Evolutionary conservation across 2,113 vertebrate species (phyloP), one percentile per base, ranked within the genome.

Genomic region (Zapornia atra): DNA sequence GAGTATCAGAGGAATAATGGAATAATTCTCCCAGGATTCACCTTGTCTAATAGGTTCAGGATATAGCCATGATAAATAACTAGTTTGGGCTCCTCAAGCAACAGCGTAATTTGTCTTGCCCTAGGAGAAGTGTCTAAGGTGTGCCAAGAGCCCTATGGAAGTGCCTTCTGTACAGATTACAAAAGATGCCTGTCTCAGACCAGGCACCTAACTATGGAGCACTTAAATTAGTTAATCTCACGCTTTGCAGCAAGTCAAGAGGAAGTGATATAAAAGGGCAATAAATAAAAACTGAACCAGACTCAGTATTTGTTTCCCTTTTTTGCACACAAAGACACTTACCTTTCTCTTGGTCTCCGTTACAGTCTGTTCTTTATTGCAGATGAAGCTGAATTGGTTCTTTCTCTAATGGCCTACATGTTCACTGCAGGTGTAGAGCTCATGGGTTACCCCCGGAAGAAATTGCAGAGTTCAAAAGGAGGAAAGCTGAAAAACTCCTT

Each of bases 381-480:
- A 88, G 34, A 70, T 96, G 68, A 93, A 93, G 73, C 44, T 86
- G 90, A 91, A 64, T 12, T 78, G 69, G 38, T 96, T 96, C 93
- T 95, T 75, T 95, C 38, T 96, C 95, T 96, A 96, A 95, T 96
- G 95, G 89, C 90, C 97, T 88, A 93, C 90, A 70, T 96, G 97
- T 98, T 97, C 96, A 95, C 96, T 96, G 93, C 97, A 99, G 99
- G 97, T 98, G 96, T 97, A 98, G 97, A 97, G 98, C 98, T 98
- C 98, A 99, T 53, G 98, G 99, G 85, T 98, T 99, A 96, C 98
- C 96, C 53, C 96, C 98, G 20, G 98, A 99, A 83, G 99, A 99
- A 42, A 98, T 99, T 97, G 98, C 98, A 80, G 98, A 97, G 28
- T 98, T 98, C 98, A 98, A 96, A 98, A 98, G 95, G 98, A 98